phyloP scores from a whole-genome alignment of 2,797 vertebrate species.

The Coluber constrictor region DNA sequence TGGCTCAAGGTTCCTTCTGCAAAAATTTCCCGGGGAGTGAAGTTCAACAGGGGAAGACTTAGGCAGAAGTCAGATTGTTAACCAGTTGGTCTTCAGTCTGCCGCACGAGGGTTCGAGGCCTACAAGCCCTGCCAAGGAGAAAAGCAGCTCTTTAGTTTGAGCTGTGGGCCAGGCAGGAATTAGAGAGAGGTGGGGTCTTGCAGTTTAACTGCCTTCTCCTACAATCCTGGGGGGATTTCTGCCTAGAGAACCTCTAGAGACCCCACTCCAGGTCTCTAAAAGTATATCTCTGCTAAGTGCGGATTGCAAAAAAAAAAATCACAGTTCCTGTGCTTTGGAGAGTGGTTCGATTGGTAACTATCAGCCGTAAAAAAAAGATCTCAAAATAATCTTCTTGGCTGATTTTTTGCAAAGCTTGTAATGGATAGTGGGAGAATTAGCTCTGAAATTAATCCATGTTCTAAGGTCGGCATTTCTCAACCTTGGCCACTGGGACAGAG shows the following conservation, averaged over 20 bases:
- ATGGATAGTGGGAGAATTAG: neutral
- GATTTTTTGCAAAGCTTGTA: neutral
- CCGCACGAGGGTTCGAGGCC: too few species aligned
- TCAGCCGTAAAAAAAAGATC: neutral
- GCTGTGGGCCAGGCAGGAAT: neutral
- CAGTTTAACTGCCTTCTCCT: fast-evolving
- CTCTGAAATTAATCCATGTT: neutral
- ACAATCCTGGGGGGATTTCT: neutral
- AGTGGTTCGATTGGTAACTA: neutral
- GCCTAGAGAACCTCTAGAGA: neutral
- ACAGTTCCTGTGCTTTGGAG: neutral
- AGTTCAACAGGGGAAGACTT: neutral
- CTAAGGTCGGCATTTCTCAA: neutral
- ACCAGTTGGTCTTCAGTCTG: neutral
- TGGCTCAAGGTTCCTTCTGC: neutral
- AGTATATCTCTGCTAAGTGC: neutral
- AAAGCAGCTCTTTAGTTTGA: neutral
- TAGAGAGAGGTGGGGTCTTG: too few species aligned
- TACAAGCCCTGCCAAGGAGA: fast-evolving
- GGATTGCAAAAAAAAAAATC: neutral
- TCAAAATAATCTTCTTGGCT: neutral
- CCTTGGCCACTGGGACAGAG: neutral
- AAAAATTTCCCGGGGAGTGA: neutral
- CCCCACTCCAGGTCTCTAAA: neutral
- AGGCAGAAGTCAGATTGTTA: too few species aligned